Evolutionary conservation across 2,113 vertebrate genomes (phyloP), one percentile per base, ranked within the genome.

Genomic region (Accipiter cooperii): DNA sequence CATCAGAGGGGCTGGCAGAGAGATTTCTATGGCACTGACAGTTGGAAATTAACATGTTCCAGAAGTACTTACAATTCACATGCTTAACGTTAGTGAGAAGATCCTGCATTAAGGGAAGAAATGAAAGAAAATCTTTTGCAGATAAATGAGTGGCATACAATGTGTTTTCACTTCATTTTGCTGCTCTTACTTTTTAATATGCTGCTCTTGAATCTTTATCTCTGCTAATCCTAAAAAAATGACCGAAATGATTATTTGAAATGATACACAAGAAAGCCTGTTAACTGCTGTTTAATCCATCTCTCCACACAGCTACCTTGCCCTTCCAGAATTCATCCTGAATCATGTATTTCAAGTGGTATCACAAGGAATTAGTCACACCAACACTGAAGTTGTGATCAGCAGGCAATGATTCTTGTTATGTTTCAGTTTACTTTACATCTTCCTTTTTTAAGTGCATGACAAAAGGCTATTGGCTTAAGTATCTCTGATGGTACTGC

Each of bases 321-420:
- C 26, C 75, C 89, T 80, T 96, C 95, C 88, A 95, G 92, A 97
- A 97, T 95, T 97, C 82, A 89, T 93, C 79, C 89, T 93, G 91
- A 95, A 90, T 88, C 61, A 42, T 78, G 38, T 68, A 63, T 96
- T 97, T 96, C 95, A 94, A 96, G 86, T 68, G 84, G 24, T 71
- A 83, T 66, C 75, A 75, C 82, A 91, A 95, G n/a, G 92, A 97
- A 93, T 97, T 95, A 97, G 49, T 86, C 70, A 64, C 34, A 79
- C 58, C 86, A 84, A 65, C 78, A 81, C 25, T 76, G 80, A 94
- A 89, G 71, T 49, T 97, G 78, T 96, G 63, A 60, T 63, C 54
- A 91, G 66, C 81, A 94, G 61, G 66, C 38, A 87, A 12, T 47
- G 54, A 84, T 88, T 81, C 87, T 60, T 90, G 55, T 38, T 69